These are phyloP conservation scores for Mesaphorura yosii DNA, from an alignment of 1,140 invertebrate species.

Conservation along the genomic window DNA sequence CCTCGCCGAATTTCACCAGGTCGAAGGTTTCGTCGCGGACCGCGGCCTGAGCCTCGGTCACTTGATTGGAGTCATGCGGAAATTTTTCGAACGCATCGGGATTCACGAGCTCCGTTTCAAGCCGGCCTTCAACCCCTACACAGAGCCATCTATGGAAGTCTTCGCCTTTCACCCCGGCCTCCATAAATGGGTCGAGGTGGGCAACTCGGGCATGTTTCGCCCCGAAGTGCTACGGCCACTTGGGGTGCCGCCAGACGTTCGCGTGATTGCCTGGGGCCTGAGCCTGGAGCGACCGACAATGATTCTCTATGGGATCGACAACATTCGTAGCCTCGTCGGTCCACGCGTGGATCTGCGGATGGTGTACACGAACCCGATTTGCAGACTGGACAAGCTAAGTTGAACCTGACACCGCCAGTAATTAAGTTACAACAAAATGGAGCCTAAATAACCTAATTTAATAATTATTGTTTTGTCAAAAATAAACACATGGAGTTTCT, in stretches of 20 bases:
- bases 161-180: slow-evolving; percentile 87
- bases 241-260: slow-evolving; percentile 88
- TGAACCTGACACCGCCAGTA: too few species aligned
- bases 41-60: slow-evolving; percentile 79
- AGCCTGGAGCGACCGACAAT: slow-evolving; percentile 95
- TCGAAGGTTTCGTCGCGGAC: slow-evolving; percentile 94
- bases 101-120: slow-evolving; percentile 82
- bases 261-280: slow-evolving; percentile 93
- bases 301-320: slow-evolving; percentile 97
- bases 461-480: too few species aligned
- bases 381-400: slow-evolving; percentile 78
- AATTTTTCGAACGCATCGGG: slow-evolving; percentile 90
- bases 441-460: too few species aligned
- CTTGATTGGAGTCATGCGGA: slow-evolving; percentile 77
- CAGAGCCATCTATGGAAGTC: slow-evolving; percentile 99
- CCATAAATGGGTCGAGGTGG: slow-evolving; percentile 60
- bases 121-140: slow-evolving; percentile 98
- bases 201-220: slow-evolving; percentile 94
- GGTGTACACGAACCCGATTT: slow-evolving; percentile 88
- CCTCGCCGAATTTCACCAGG: slow-evolving; percentile 97
- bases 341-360: slow-evolving; percentile 92
- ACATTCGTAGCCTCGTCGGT: slow-evolving; percentile 94
- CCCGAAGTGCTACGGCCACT: slow-evolving; percentile 97
- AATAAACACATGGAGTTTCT: too few species aligned
- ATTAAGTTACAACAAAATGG: too few species aligned